A percentile compares a stretch with the other conserved stretches of the same genome.
phyloP scores from a whole-genome alignment of 2,797 vertebrate genomes.

The Poecilia velifera region DNA sequence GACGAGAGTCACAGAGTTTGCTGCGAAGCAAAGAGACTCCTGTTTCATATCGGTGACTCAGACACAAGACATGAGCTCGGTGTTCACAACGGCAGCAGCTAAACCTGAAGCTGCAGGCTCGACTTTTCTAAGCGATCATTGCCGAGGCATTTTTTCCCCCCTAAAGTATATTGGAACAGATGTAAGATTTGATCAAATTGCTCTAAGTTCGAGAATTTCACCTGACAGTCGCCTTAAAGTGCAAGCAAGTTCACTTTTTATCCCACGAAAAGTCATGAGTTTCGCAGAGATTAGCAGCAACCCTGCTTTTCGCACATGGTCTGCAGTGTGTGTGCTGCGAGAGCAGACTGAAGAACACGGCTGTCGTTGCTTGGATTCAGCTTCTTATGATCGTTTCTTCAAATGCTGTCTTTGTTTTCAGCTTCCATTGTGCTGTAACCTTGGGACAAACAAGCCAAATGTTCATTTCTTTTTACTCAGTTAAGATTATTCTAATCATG shows the following conservation, averaged over 20 bases:
- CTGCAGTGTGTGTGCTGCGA: not conserved
- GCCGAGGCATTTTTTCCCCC: not conserved
- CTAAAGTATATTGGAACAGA: not conserved
- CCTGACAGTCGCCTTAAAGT: not conserved
- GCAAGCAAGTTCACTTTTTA: not conserved
- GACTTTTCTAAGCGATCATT: not conserved
- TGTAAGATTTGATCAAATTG: not conserved
- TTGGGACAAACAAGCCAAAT: not conserved
- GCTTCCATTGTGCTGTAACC: not conserved
- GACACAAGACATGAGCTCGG: slow-evolving; percentile 3
- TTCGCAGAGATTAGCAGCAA: not conserved
- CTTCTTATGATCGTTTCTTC: slow-evolving; percentile 6
- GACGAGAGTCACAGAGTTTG: slow-evolving; percentile 38
- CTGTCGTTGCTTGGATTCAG: slow-evolving; percentile 21
- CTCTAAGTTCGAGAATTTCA: not conserved
- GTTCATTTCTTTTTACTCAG: not conserved
- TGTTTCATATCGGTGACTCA: slow-evolving; percentile 40
- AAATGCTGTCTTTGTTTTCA: not conserved
- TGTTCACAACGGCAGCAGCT: not conserved
- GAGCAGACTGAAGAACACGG: slow-evolving; percentile 17
- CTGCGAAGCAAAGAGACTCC: slow-evolving; percentile 19
- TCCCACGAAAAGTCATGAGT: not conserved
- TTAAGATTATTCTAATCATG: not conserved
- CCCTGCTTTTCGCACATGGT: not conserved
- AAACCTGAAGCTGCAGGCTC: slow-evolving; percentile 3